Conservation (phyloP, 2,113 vertebrate genomes). For the Desmodus rotundus region DNA sequence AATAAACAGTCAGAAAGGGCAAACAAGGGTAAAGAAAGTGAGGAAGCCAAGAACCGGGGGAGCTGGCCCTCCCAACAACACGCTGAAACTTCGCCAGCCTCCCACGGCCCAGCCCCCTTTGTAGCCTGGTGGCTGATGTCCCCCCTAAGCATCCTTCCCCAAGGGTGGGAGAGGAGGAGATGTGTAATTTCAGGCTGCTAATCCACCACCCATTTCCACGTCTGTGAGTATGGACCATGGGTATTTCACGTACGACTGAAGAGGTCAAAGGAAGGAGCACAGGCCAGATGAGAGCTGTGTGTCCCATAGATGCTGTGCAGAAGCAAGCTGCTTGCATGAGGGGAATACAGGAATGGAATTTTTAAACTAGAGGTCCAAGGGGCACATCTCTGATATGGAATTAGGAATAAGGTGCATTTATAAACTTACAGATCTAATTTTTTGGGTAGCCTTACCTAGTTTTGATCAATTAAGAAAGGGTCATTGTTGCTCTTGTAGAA, state of each 20-base stretch:
- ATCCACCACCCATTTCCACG: fast-evolving
- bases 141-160: background rate
- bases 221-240: no score
- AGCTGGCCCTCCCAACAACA: background rate
- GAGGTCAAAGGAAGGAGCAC: fast-evolving
- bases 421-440: background rate
- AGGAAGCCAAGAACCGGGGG: background rate
- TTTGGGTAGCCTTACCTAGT: background rate
- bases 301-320: fast-evolving
- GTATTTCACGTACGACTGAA: background rate
- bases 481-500: background rate
- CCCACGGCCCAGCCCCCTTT: fast-evolving
- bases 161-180: background rate
- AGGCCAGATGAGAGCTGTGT: fast-evolving
- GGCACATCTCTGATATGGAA: background rate
- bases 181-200: fast-evolving
- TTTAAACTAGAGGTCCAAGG: background rate
- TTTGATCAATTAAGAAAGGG: background rate
- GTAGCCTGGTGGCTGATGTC: fast-evolving
- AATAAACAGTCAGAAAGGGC: background rate
- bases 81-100: background rate
- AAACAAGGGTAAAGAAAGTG: background rate
- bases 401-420: background rate
- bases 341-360: background rate
- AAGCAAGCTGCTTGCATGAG: background rate